phyloP scores from a whole-genome alignment of 2,797 vertebrate genomes.

The Avahi laniger region DNA sequence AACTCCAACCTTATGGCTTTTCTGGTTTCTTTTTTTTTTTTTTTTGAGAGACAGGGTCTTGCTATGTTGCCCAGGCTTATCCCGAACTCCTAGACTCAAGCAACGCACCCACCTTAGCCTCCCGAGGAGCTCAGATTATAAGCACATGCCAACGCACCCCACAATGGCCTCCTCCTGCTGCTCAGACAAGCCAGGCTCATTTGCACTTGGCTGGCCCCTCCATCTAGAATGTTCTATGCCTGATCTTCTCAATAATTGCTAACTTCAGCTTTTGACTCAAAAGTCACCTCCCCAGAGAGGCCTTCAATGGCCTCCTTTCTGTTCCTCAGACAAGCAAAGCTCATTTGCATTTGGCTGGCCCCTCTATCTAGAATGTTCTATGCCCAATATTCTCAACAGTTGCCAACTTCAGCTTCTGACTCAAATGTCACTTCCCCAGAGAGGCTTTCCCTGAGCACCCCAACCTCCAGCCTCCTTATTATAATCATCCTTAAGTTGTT shows the following conservation, averaged over 20 bases:
- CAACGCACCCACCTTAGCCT: background rate
- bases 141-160: background rate
- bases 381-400: background rate
- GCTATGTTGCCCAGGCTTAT: background rate
- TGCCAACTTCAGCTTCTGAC: background rate
- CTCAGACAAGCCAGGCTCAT: background rate
- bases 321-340: background rate
- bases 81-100: background rate
- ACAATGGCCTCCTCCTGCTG: background rate
- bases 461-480: background rate
- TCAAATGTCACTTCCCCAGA: background rate
- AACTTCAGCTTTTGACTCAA: background rate
- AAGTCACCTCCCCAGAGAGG: background rate
- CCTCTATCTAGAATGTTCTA: conserved; percentile 8
- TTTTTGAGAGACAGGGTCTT: background rate
- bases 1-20: background rate
- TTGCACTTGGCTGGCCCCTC: background rate
- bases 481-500: background rate
- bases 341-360: background rate
- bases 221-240: background rate
- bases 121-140: background rate
- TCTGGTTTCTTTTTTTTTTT: too few species aligned
- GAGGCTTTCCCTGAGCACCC: background rate
- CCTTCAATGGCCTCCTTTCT: background rate
- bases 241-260: background rate